Evolutionary conservation across 1,140 invertebrate genomes (phyloP).

Genomic region (Spodoptera frugiperda): DNA sequence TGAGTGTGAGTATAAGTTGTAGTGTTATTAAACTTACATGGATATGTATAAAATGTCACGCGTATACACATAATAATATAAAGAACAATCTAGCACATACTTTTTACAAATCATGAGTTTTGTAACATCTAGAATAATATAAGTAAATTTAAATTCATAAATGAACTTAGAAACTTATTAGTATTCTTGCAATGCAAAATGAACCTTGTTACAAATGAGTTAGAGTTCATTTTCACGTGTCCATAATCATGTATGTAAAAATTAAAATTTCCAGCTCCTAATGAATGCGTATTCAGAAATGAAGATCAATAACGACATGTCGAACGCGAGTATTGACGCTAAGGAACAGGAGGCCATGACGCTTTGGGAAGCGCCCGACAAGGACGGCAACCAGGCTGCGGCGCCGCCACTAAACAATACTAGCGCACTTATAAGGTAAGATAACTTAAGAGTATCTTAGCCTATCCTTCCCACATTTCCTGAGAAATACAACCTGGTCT

Average conservation of each 20-base stretch:
- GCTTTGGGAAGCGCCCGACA: conserved; percentile 89
- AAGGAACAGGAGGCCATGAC: conserved; percentile 88
- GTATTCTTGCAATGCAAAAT: too few species aligned
- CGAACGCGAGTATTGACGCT: conserved; percentile 78
- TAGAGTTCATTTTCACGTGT: not conserved
- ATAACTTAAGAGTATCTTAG: not conserved
- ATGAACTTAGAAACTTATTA: too few species aligned
- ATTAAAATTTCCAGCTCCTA: conserved; percentile 83
- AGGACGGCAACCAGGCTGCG: conserved; percentile 66
- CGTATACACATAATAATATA: too few species aligned
- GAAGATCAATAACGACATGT: conserved; percentile 81
- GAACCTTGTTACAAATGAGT: too few species aligned
- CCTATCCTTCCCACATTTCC: too few species aligned
- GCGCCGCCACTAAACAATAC: conserved; percentile 70
- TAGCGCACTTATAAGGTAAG: conserved; percentile 78
- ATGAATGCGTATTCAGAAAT: conserved; percentile 86
- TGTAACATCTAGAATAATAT: too few species aligned
- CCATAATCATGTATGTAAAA: too few species aligned
- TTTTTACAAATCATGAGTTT: too few species aligned
- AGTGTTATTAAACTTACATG: not conserved
- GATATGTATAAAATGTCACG: too few species aligned
- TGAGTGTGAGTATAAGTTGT: conserved; percentile 85
- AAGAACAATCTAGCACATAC: too few species aligned
- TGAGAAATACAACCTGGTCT: too few species aligned
- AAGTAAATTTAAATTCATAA: too few species aligned